Conservation (phyloP, 2,888 invertebrate species). For the Aphodius sticticus region DNA sequence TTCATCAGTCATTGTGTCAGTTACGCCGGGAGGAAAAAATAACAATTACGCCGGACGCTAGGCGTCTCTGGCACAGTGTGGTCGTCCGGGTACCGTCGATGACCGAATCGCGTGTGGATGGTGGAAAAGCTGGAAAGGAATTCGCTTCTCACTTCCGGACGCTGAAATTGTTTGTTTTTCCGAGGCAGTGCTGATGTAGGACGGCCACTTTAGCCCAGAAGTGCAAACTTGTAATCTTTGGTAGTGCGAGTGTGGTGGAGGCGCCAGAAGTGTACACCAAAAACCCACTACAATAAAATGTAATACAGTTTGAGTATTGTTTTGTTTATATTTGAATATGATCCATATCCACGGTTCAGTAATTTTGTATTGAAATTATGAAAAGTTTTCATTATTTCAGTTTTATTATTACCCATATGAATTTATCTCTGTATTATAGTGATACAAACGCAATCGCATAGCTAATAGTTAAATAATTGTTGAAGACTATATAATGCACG, state of each 20-base stretch:
- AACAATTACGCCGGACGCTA: slow-evolving; percentile 19
- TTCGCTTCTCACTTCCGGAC: not conserved
- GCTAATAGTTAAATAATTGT: no score
- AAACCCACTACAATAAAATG: not conserved
- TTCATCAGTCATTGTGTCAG: slow-evolving; percentile 17
- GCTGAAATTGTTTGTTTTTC: not conserved
- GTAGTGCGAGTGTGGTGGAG: not conserved
- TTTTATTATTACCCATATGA: no score
- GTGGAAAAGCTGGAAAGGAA: not conserved
- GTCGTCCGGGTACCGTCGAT: not conserved
- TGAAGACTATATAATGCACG: no score
- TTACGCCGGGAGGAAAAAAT: slow-evolving; percentile 9
- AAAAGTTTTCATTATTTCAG: no score
- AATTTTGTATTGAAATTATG: no score
- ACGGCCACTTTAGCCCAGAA: not conserved
- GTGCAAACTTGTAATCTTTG: not conserved
- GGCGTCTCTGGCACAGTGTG: not conserved
- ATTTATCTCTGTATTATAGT: no score
- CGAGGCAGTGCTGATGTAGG: not conserved
- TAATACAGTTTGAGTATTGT: no score
- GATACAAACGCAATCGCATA: no score
- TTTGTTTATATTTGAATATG: no score
- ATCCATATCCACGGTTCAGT: no score
- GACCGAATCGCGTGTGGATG: not conserved
- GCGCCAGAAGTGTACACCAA: not conserved